Evolutionary conservation across 2,888 invertebrate genomes (phyloP).

Genomic region (Alviniconcha strummeri): DNA sequence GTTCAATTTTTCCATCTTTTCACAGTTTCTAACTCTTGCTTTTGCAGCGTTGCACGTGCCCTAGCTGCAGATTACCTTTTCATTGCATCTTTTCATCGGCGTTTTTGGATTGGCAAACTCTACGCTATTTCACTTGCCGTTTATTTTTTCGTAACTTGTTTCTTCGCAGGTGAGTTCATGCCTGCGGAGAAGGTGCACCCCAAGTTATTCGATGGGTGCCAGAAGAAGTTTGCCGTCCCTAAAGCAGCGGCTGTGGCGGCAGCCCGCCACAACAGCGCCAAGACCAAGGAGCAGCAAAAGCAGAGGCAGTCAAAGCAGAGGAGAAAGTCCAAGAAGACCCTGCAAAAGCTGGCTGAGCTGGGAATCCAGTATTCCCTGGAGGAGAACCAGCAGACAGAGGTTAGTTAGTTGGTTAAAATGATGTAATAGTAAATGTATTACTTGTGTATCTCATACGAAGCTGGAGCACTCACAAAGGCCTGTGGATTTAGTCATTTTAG

Average conservation of each 20-base stretch:
- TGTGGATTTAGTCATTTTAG: no score
- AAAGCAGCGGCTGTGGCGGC: conserved; percentile 42
- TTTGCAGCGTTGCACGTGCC: no score
- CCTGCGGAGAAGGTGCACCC: conserved; percentile 55
- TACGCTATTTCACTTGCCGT: no score
- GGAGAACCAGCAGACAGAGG: neutral
- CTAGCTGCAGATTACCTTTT: no score
- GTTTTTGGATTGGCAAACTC: no score
- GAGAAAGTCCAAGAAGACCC: conserved; percentile 1
- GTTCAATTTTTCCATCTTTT: no score
- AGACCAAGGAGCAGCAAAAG: conserved; percentile 17
- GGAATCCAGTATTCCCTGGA: conserved; percentile 32
- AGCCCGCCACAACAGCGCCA: conserved; percentile 54
- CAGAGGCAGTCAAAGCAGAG: conserved; percentile 7
- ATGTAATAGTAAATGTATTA: neutral
- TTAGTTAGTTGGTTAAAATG: neutral
- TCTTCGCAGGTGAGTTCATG: conserved; percentile 56
- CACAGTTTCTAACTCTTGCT: no score
- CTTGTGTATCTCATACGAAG: no score
- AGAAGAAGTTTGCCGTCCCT: conserved; percentile 44
- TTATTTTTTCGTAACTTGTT: neutral
- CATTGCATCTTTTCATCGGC: no score
- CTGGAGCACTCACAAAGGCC: no score
- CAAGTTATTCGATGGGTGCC: conserved; percentile 53
- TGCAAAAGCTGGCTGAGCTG: conserved; percentile 35